These are phyloP conservation scores for Venturia canescens DNA, from an alignment of 1,140 invertebrate species.

Conservation along the genomic window DNA sequence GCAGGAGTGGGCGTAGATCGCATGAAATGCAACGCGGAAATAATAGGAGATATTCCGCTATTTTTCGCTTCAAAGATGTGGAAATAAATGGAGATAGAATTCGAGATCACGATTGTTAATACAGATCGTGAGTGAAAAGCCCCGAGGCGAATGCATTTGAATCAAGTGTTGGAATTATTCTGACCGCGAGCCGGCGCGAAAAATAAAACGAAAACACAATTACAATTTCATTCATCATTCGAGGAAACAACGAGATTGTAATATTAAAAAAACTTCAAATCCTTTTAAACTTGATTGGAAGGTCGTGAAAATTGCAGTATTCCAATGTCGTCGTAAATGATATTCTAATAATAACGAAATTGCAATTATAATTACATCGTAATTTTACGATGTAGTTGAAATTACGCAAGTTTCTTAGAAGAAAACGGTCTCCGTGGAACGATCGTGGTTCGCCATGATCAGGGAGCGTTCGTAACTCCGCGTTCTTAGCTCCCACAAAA, in stretches of 20 bases:
- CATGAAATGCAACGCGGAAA: constrained; percentile 11
- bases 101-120: constrained; percentile 31
- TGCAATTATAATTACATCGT: too few relatives aligned
- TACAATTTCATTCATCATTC: not conserved
- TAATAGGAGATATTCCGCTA: not conserved
- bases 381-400: too few relatives aligned
- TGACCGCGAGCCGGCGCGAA: not conserved
- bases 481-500: not conserved
- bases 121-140: constrained; percentile 38
- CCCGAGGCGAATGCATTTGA: not conserved
- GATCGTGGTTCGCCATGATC: not conserved
- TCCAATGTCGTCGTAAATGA: too few relatives aligned
- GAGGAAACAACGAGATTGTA: too few relatives aligned
- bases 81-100: not conserved
- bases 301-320: too few relatives aligned
- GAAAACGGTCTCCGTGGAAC: not conserved
- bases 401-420: not conserved
- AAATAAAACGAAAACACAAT: not conserved
- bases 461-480: not conserved
- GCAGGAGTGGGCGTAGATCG: not conserved
- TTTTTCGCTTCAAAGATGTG: not conserved
- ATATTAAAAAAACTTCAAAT: too few relatives aligned
- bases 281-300: too few relatives aligned
- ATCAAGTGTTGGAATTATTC: not conserved
- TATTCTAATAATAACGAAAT: too few relatives aligned